These are phyloP conservation scores for Heliangelus exortis DNA, from an alignment of 2,797 vertebrate species.

Conservation along the genomic window DNA sequence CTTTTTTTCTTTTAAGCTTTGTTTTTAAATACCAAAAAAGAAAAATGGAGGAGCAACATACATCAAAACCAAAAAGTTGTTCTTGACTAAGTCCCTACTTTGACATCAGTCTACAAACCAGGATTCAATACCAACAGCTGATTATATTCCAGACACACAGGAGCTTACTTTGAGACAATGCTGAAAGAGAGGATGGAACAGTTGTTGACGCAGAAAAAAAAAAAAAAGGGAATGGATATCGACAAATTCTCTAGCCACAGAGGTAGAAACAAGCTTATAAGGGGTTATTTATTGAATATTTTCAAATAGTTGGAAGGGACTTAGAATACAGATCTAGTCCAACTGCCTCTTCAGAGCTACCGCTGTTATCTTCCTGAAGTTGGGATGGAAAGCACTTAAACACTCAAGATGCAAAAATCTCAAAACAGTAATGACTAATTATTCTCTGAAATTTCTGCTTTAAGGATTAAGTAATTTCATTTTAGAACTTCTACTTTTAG, in stretches of 20 bases:
- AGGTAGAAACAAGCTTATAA: not conserved
- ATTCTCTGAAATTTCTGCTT: not conserved
- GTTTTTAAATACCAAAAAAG: not conserved
- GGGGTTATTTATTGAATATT: not conserved
- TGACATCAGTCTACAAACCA: not conserved
- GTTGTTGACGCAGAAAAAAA: not conserved
- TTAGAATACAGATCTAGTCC: not conserved
- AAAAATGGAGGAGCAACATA: not conserved
- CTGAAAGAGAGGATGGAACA: not conserved
- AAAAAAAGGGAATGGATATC: not conserved
- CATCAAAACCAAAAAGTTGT: not conserved
- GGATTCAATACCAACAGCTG: not conserved
- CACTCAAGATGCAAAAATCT: not conserved
- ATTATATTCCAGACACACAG: not conserved
- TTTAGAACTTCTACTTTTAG: not conserved
- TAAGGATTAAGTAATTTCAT: not conserved
- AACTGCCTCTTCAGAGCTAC: not conserved
- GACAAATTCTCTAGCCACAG: not conserved
- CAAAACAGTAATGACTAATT: not conserved
- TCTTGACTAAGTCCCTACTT: not conserved
- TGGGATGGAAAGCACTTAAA: not conserved
- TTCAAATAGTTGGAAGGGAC: not conserved
- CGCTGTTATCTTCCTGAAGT: rapidly evolving
- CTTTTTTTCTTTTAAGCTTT: not conserved
- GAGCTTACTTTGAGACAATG: not conserved